Conservation (phyloP, 2,797 vertebrate genomes). For the Dipus sagitta region DNA sequence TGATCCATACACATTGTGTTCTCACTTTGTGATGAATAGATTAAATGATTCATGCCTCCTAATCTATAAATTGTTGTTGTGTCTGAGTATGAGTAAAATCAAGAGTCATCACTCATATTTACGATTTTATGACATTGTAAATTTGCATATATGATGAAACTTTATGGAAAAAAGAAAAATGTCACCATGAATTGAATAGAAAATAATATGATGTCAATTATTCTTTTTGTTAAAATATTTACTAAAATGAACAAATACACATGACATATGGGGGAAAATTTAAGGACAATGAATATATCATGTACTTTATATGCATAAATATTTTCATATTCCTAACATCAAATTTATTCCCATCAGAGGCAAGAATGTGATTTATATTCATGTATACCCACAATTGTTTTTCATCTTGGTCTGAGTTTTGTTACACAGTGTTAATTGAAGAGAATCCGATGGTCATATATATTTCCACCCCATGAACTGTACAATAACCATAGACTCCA, state of each 20-base stretch:
- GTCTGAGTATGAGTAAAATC: neutral
- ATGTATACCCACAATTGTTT: neutral
- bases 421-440: neutral
- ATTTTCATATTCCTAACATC: neutral
- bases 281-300: too few species aligned
- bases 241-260: too few species aligned
- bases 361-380: neutral
- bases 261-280: too few species aligned
- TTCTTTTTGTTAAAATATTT: too few species aligned
- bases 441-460: neutral
- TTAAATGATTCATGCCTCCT: neutral
- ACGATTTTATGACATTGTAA: neutral
- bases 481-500: neutral
- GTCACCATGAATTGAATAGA: too few species aligned
- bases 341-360: neutral
- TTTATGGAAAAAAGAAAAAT: too few species aligned
- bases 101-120: neutral
- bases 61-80: neutral
- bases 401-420: neutral
- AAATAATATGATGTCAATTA: too few species aligned
- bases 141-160: neutral
- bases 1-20: neutral
- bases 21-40: neutral
- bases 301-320: too few species aligned
- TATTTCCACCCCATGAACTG: accelerated